These are phyloP conservation scores for Eupeodes latifasciatus DNA, from an alignment of 2,888 invertebrate species.

Conservation along the genomic window DNA sequence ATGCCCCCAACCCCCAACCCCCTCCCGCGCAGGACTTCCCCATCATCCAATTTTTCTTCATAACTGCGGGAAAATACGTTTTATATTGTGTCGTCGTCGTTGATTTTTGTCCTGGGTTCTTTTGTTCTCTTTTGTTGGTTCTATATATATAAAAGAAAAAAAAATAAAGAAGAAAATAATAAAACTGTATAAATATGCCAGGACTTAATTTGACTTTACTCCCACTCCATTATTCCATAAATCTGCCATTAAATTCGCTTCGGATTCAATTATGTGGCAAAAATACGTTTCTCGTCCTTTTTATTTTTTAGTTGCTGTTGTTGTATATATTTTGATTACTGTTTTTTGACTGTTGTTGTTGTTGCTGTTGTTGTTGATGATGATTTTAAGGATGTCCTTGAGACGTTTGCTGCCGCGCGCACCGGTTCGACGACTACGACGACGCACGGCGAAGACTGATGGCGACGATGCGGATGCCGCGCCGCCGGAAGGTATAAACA, in stretches of 20 bases:
- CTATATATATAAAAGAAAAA: background rate
- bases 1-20: background rate
- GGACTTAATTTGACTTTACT: slow-evolving; percentile 60
- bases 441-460: background rate
- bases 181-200: slow-evolving; percentile 37
- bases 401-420: slow-evolving; percentile 40
- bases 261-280: slow-evolving; percentile 75
- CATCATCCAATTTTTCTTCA: background rate
- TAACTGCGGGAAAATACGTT: slow-evolving; percentile 18
- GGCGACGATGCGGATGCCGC: too few relatives aligned
- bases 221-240: slow-evolving; percentile 39
- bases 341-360: slow-evolving; percentile 11
- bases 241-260: slow-evolving; percentile 75
- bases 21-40: background rate
- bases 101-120: slow-evolving; percentile 4
- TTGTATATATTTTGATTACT: slow-evolving; percentile 13
- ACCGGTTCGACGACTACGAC: background rate
- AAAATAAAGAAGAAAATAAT: background rate
- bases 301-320: slow-evolving; percentile 20
- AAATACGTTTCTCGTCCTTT: slow-evolving; percentile 58
- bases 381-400: slow-evolving; percentile 58
- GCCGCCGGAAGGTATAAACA: slow-evolving; percentile 51
- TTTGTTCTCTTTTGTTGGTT: slow-evolving; percentile 30
- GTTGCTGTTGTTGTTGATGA: slow-evolving; percentile 19
- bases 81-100: background rate